These are phyloP conservation scores for Falco cherrug DNA, from an alignment of 2,797 vertebrate genomes.

Conservation along the genomic window DNA sequence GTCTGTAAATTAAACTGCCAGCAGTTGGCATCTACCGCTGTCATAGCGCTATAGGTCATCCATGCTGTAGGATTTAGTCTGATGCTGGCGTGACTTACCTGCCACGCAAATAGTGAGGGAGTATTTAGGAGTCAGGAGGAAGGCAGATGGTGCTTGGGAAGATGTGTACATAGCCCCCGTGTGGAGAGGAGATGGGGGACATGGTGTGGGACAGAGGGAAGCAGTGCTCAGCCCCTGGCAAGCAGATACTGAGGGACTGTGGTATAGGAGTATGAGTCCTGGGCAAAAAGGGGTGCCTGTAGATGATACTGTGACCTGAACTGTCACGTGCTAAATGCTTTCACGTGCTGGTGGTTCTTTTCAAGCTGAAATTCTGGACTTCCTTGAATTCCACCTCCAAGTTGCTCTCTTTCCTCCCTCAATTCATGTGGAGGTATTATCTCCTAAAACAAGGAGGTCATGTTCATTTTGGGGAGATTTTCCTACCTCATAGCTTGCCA, in stretches of 20 bases:
- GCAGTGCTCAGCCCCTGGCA: too few relatives aligned
- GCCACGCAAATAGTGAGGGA: not conserved
- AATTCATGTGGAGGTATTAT: not conserved
- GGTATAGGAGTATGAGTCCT: not conserved
- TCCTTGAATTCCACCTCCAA: not conserved
- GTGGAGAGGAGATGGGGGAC: not conserved
- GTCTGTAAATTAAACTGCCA: conserved; percentile 39
- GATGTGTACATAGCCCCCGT: not conserved
- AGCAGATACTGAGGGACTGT: accelerated
- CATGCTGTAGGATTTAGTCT: not conserved
- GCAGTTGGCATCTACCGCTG: conserved; percentile 41
- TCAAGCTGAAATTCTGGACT: not conserved
- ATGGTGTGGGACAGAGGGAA: not conserved
- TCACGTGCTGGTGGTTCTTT: not conserved
- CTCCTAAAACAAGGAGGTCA: not conserved
- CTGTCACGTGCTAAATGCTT: not conserved
- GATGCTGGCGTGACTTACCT: not conserved
- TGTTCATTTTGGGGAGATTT: not conserved
- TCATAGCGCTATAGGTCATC: conserved; percentile 17
- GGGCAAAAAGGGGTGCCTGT: not conserved
- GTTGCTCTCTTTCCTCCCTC: not conserved
- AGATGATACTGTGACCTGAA: not conserved
- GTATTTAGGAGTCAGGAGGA: not conserved
- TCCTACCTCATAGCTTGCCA: not conserved
- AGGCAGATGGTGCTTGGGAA: not conserved